phyloP scores from a whole-genome alignment of 2,113 vertebrate genomes.

The Erinaceus europaeus region DNA sequence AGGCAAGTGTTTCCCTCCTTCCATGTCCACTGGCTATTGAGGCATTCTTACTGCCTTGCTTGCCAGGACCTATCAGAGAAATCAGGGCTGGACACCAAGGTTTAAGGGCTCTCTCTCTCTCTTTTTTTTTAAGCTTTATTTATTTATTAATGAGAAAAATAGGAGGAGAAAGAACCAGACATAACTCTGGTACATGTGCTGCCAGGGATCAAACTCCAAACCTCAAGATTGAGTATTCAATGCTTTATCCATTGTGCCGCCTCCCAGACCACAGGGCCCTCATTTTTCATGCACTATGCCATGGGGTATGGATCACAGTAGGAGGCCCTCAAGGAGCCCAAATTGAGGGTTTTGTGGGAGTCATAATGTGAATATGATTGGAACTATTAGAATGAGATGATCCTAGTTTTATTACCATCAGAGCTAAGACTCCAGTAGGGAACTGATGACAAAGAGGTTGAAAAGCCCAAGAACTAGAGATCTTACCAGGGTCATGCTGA shows the following conservation, averaged over 20 bases:
- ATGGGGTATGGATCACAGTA: background rate
- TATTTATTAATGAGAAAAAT: too few relatives aligned
- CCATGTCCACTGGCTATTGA: background rate
- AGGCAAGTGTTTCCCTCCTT: background rate
- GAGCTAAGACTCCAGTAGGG: background rate
- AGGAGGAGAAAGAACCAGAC: too few relatives aligned
- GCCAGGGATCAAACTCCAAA: too few relatives aligned
- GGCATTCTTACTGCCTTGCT: background rate
- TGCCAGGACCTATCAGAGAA: background rate
- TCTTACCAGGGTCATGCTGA: constrained; percentile 90
- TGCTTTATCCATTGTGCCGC: too few relatives aligned
- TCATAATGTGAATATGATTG: background rate
- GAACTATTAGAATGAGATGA: background rate
- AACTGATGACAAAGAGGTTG: background rate
- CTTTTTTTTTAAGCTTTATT: too few relatives aligned
- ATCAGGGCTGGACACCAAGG: background rate
- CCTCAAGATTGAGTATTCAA: too few relatives aligned
- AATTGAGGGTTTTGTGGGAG: background rate
- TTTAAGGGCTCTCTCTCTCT: too few relatives aligned
- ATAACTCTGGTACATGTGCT: too few relatives aligned
- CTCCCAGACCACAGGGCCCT: background rate
- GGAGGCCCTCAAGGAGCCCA: background rate
- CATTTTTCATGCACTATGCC: background rate
- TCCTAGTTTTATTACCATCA: background rate
- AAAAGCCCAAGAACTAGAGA: background rate